Evolutionary conservation across 1,140 invertebrate genomes (phyloP).

Genomic region (Zaprionus ornatus): DNA sequence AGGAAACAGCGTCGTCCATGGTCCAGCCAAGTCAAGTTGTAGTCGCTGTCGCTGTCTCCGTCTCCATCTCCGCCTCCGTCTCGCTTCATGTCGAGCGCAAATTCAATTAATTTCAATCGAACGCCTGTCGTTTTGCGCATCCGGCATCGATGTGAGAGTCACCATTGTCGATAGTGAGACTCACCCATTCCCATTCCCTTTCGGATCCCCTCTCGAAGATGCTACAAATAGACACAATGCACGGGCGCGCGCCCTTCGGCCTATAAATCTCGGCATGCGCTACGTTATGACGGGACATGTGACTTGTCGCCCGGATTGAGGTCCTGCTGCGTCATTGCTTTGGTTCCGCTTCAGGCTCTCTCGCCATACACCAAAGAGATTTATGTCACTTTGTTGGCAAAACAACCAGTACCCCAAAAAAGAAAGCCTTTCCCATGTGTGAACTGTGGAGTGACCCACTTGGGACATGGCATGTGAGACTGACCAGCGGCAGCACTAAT

Average conservation of each 20-base stretch:
- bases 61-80: neutral
- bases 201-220: conserved; percentile 44
- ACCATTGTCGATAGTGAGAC: conserved; percentile 1
- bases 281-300: conserved; percentile 71
- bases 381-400: conserved; percentile 77
- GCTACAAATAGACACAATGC: conserved; percentile 54
- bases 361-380: conserved; percentile 53
- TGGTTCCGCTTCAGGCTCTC: conserved; percentile 71
- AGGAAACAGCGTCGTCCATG: conserved; percentile 67
- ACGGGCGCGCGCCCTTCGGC: conserved; percentile 47
- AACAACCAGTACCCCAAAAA: conserved; percentile 35
- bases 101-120: conserved; percentile 84
- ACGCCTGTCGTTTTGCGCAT: conserved; percentile 80
- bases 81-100: conserved; percentile 55
- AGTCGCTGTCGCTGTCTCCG: neutral
- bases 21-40: conserved; percentile 54
- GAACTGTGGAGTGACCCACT: conserved; percentile 67
- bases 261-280: conserved; percentile 67
- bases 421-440: conserved; percentile 22
- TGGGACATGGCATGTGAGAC: conserved; percentile 44
- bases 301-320: conserved; percentile 32
- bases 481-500: conserved; percentile 66
- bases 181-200: neutral
- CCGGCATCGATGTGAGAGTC: conserved; percentile 61
- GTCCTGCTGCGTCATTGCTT: conserved; percentile 78